Evolutionary conservation across 2,113 vertebrate species (phyloP).

Genomic region (Oryzias javanicus): DNA sequence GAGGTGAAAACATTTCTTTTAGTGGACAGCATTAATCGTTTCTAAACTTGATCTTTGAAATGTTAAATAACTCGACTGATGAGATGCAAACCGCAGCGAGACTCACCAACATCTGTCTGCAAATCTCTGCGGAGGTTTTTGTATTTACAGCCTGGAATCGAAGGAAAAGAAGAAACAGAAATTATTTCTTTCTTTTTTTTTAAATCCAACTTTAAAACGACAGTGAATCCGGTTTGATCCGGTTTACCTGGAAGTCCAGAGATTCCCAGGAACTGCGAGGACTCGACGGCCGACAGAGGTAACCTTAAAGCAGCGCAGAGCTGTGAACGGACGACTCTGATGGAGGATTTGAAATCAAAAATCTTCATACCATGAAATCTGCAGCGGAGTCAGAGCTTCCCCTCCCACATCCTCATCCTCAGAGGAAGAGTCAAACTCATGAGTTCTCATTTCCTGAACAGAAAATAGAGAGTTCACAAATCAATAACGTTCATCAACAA

Average conservation of each 20-base stretch:
- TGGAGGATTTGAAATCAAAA: neutral
- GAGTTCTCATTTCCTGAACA: constrained; percentile 58
- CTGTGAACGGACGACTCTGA: too few species aligned
- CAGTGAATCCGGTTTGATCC: neutral
- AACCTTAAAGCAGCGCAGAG: constrained; percentile 71
- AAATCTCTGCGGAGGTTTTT: constrained; percentile 87
- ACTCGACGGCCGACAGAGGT: constrained; percentile 77
- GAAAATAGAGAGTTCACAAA: too few species aligned
- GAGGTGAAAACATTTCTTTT: too few species aligned
- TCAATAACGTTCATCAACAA: too few species aligned
- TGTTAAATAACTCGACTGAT: too few species aligned
- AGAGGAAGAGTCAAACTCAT: constrained; percentile 86
- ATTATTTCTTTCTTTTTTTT: neutral
- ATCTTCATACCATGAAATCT: constrained; percentile 81
- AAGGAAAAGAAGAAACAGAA: neutral
- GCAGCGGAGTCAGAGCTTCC: constrained; percentile 75
- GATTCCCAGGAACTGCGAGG: constrained; percentile 82
- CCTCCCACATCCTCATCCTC: constrained; percentile 83
- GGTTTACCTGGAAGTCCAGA: constrained; percentile 86
- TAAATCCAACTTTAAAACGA: neutral
- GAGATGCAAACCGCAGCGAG: too few species aligned
- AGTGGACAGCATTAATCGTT: too few species aligned
- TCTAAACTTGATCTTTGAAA: too few species aligned
- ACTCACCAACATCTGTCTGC: constrained; percentile 84
- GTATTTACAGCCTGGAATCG: constrained; percentile 84